Evolutionary conservation across 2,113 vertebrate genomes (phyloP).

Genomic region (Mesitornis unicolor): DNA sequence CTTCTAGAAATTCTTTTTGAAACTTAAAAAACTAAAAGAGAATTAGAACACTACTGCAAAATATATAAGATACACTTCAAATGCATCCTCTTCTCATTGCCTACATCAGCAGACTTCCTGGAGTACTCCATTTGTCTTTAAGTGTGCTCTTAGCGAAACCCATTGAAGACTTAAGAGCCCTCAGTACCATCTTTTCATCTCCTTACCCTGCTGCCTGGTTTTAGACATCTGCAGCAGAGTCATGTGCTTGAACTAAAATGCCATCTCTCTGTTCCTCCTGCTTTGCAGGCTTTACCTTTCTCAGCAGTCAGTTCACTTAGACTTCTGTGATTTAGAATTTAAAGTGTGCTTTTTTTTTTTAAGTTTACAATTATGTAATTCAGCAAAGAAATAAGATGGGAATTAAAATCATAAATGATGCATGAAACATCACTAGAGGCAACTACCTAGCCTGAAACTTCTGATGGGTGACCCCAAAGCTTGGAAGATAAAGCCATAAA

Average conservation of each 20-base stretch:
- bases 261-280: background rate
- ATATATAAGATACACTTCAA: background rate
- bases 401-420: background rate
- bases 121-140: slow-evolving; percentile 36
- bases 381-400: background rate
- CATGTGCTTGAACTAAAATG: background rate
- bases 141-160: slow-evolving; percentile 10
- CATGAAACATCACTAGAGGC: background rate
- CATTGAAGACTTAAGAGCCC: slow-evolving; percentile 13
- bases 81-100: background rate
- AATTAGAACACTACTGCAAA: background rate
- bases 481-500: background rate
- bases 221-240: background rate
- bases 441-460: background rate
- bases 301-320: background rate
- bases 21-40: background rate
- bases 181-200: background rate
- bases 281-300: background rate
- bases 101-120: slow-evolving; percentile 29
- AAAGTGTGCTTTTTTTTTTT: accelerated
- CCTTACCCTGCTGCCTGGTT: background rate
- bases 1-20: background rate
- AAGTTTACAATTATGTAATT: background rate
- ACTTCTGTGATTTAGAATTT: background rate
- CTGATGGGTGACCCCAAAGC: background rate